phyloP scores from a whole-genome alignment of 1,140 invertebrate species.

The Drosophila chauvacae region DNA sequence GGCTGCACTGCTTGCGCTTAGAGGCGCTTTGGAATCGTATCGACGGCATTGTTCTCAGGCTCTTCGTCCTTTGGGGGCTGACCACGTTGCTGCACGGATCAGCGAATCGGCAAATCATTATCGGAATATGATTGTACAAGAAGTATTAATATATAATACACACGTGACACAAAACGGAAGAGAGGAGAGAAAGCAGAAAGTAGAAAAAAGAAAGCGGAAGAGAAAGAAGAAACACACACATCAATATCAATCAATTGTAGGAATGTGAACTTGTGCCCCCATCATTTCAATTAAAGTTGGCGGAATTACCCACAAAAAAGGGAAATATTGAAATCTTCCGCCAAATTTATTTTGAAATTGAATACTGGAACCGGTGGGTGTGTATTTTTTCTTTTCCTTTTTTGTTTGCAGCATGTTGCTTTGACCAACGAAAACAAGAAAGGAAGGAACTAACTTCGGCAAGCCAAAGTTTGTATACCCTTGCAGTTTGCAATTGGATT shows the following conservation, averaged over 20 bases:
- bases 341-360: constrained; percentile 1
- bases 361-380: not conserved
- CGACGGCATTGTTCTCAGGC: constrained; percentile 79
- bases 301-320: not conserved
- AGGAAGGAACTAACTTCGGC: not conserved
- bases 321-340: not conserved
- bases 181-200: constrained; percentile 56
- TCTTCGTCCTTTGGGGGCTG: constrained; percentile 81
- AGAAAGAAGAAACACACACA: constrained; percentile 56
- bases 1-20: constrained; percentile 61
- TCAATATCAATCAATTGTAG: constrained; percentile 39
- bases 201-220: constrained; percentile 68
- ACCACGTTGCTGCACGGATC: constrained; percentile 68
- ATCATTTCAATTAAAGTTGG: constrained; percentile 4
- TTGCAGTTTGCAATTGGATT: not conserved
- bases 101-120: constrained; percentile 34
- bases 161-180: constrained; percentile 64
- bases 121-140: constrained; percentile 27
- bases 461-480: not conserved
- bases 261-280: constrained; percentile 16
- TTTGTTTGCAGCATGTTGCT: not conserved
- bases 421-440: not conserved
- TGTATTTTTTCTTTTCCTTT: not conserved
- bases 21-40: constrained; percentile 80
- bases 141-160: constrained; percentile 45